Percentiles rank a stretch among this genome's conserved stretches.
phyloP scores from a whole-genome alignment of 2,888 invertebrate species.

The Parelbella ahira region DNA sequence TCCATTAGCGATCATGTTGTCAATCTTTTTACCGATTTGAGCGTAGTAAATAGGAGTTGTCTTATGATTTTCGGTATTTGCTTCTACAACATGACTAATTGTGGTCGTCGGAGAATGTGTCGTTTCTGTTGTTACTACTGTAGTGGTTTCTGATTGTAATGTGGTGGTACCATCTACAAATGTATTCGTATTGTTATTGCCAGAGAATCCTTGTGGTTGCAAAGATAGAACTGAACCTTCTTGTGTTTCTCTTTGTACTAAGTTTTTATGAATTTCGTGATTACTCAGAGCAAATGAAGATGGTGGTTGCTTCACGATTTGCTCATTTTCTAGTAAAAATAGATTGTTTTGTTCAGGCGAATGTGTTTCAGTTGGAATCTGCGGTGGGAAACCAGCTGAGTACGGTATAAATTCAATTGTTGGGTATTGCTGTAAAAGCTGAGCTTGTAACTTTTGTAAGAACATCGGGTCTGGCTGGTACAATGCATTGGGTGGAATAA shows the following conservation, averaged over 20 bases:
- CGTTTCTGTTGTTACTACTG: slow-evolving; percentile 43
- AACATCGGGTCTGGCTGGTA: slow-evolving; percentile 77
- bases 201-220: slow-evolving; percentile 46
- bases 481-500: slow-evolving; percentile 62
- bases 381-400: slow-evolving; percentile 45
- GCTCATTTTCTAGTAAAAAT: slow-evolving; percentile 55
- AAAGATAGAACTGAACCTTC: slow-evolving; percentile 54
- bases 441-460: slow-evolving; percentile 66
- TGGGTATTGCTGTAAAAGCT: slow-evolving; percentile 60
- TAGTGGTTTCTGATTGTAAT: slow-evolving; percentile 45
- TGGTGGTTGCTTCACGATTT: slow-evolving; percentile 45
- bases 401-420: slow-evolving; percentile 69
- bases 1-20: slow-evolving; percentile 57
- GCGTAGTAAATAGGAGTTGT: slow-evolving; percentile 71
- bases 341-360: slow-evolving; percentile 36
- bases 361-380: slow-evolving; percentile 34
- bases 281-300: slow-evolving; percentile 42
- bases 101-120: slow-evolving; percentile 54
- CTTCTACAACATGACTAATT: slow-evolving; percentile 50
- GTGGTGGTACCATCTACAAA: slow-evolving; percentile 45
- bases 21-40: slow-evolving; percentile 65
- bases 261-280: slow-evolving; percentile 46
- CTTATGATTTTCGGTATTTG: slow-evolving; percentile 43
- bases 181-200: slow-evolving; percentile 49
- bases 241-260: slow-evolving; percentile 64